Evolutionary conservation across 2,113 vertebrate species (phyloP).

Genomic region (Eulemur macaco): DNA sequence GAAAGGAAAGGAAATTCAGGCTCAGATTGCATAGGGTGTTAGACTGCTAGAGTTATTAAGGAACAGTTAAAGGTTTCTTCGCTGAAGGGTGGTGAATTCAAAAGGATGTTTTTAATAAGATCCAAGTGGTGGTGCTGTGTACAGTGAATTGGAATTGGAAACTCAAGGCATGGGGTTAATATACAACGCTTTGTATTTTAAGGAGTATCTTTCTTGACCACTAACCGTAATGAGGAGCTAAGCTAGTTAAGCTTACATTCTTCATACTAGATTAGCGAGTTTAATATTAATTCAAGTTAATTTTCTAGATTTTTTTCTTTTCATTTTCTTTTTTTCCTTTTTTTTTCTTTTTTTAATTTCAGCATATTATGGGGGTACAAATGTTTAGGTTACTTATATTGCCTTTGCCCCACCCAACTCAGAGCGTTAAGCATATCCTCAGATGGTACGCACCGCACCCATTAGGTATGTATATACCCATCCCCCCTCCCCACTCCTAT

Average conservation of each 20-base stretch:
- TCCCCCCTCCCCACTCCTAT: no score
- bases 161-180: background rate
- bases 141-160: background rate
- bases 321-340: no score
- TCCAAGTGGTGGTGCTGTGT: background rate
- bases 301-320: background rate
- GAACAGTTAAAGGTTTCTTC: background rate
- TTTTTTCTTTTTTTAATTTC: no score
- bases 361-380: no score
- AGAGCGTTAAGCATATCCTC: no score
- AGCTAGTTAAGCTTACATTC: background rate
- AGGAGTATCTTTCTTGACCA: background rate
- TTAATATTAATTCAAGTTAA: conserved; percentile 9
- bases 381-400: no score
- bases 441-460: no score
- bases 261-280: background rate
- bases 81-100: background rate
- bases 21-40: background rate
- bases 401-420: no score
- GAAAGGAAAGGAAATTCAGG: no score
- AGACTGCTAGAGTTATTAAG: background rate
- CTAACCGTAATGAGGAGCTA: background rate
- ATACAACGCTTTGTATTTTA: background rate
- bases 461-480: no score
- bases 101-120: background rate